Percentiles rank a stretch among this genome's conserved stretches.
phyloP scores from a whole-genome alignment of 2,797 vertebrate species.

The Hozukius guyotensis region DNA sequence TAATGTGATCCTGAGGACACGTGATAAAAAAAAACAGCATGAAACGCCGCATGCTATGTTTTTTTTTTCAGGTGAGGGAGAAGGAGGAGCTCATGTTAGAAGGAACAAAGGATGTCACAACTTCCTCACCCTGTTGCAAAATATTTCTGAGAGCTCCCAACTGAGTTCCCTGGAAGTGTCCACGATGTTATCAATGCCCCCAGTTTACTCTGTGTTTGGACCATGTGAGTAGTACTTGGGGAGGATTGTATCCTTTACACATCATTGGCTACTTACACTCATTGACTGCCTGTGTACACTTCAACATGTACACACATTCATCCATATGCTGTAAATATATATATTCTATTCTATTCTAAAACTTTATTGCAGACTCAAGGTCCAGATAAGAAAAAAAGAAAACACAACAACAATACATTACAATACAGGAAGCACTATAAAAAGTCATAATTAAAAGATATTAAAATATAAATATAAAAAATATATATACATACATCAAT shows the following conservation, averaged over 20 bases:
- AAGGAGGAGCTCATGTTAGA: conserved; percentile 48
- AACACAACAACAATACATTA: no score
- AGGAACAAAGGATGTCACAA: conserved; percentile 61
- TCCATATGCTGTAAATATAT: no score
- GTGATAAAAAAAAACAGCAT: conserved; percentile 32
- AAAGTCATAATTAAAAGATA: no score
- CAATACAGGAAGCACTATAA: no score
- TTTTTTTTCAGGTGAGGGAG: conserved; percentile 55
- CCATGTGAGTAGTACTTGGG: background rate
- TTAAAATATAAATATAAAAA: no score
- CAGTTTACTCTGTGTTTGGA: background rate
- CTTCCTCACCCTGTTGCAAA: conserved; percentile 52
- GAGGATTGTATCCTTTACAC: background rate
- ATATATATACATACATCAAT: no score
- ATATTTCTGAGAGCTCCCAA: conserved; percentile 42
- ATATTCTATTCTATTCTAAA: no score
- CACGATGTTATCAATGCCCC: background rate
- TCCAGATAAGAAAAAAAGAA: no score
- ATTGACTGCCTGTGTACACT: background rate
- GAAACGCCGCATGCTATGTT: background rate
- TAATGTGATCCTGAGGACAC: conserved; percentile 10
- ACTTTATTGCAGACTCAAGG: no score
- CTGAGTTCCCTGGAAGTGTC: conserved; percentile 24
- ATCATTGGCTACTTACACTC: no score
- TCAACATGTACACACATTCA: background rate